phyloP scores from a whole-genome alignment of 2,797 vertebrate genomes.

The Melanotaenia pygmaea region DNA sequence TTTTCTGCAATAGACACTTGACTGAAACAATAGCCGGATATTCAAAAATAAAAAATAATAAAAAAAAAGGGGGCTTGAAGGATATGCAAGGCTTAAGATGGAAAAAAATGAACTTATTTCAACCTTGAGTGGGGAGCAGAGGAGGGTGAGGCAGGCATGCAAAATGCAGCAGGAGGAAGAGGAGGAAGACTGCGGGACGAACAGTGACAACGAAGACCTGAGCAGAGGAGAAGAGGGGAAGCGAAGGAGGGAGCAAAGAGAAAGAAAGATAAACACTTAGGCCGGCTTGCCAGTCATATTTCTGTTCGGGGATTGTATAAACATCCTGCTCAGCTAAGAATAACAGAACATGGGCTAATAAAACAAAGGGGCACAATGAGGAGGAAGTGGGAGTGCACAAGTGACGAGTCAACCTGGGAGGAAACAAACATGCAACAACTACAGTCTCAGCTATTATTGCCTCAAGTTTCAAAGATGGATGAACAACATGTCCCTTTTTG shows the following conservation, averaged over 20 bases:
- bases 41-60: constrained; percentile 55
- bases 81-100: constrained; percentile 42
- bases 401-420: constrained; percentile 61
- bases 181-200: constrained; percentile 43
- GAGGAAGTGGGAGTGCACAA: constrained; percentile 68
- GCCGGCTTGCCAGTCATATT: constrained; percentile 84
- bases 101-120: constrained; percentile 55
- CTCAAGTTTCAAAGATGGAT: constrained; percentile 24
- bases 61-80: not conserved
- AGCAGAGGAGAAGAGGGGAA: constrained; percentile 41
- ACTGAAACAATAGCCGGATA: constrained; percentile 65
- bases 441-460: constrained; percentile 36
- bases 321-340: constrained; percentile 87
- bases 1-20: constrained; percentile 20
- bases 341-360: constrained; percentile 85
- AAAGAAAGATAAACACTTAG: constrained; percentile 82
- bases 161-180: constrained; percentile 35
- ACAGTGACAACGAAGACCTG: constrained; percentile 67
- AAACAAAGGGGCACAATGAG: constrained; percentile 80
- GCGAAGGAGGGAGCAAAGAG: constrained; percentile 47
- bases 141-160: constrained; percentile 47
- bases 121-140: constrained; percentile 46
- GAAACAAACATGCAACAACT: constrained; percentile 57
- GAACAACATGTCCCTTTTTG: constrained; percentile 3
- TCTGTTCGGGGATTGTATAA: constrained; percentile 82